Base-by-base conservation (phyloP, 2,797 vertebrate species). In the Leptatherina wallacei region DNA sequence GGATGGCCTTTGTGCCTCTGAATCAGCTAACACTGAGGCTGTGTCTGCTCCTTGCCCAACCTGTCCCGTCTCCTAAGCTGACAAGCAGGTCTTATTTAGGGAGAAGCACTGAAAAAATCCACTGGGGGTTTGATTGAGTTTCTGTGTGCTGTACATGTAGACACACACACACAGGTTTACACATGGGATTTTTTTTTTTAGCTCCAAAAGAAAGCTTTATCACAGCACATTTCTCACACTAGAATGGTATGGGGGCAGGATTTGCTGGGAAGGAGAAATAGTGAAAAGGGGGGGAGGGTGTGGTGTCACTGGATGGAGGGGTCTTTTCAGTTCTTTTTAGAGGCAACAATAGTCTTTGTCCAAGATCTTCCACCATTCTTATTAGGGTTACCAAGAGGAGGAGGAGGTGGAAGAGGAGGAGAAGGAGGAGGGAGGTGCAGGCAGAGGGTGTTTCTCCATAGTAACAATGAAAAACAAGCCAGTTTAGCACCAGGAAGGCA, bases 331-430 rank as follows among this genome's bases (percentile, higher is more conserved):
- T 80, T 88, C 85, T 87, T 92, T 87, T 82, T 56, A 69, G 85
- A 89, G 85, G 89, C 91, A 94, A 95, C 95, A 96, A 96, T 95
- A 83, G 93, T 91, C 94, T 96, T 96, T 95, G 95, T 95, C 93
- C 79, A 35, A 87, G 87, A 89, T 94, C 92, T 91, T 92, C 94
- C 86, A 93, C 88, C 89, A 94, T 95, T 95, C 91, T 94, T 92
- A 91, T 89, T 91, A 90, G 90, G 86, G 85, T 84, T 88, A 87
- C 85, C 40, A 40, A 78, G 84, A 85, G 65, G 85, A 80, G 77
- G 75, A 84, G 82, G 82, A 73, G 16, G 16, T 35, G 33, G 33
- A 10, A 35, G 77, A 54, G 77, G 64, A 72, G 77, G 64, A 73
- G 68, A 73, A 81, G 47, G 80, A 64, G 75, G 79, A 75, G 61